phyloP scores from a whole-genome alignment of 2,797 vertebrate species.

The Vireo griseus region DNA sequence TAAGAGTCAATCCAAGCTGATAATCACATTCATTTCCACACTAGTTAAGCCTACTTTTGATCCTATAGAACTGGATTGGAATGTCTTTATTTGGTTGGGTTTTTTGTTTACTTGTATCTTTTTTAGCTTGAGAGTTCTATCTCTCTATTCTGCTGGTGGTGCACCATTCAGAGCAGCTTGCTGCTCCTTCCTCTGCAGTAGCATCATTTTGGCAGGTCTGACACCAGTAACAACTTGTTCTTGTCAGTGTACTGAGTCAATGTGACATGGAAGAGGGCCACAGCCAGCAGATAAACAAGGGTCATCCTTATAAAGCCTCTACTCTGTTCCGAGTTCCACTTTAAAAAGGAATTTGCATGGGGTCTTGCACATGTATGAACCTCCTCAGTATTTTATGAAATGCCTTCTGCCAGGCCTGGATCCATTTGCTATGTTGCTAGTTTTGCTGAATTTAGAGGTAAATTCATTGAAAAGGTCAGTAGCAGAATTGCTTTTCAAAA shows the following conservation, averaged over 20 bases:
- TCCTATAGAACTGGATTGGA: neutral
- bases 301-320: neutral
- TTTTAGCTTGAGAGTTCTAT: neutral
- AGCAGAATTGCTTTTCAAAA: constrained; percentile 8
- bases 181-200: constrained; percentile 1
- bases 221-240: constrained; percentile 51
- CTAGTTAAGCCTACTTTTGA: neutral
- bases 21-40: neutral
- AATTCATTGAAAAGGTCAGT: constrained; percentile 21
- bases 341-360: neutral
- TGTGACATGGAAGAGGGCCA: constrained; percentile 29
- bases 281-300: neutral
- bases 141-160: constrained; percentile 30
- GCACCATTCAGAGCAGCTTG: neutral
- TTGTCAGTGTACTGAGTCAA: constrained; percentile 22
- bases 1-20: neutral
- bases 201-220: constrained; percentile 29
- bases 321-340: neutral
- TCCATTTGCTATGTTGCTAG: neutral
- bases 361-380: neutral
- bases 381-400: neutral
- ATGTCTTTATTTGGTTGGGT: neutral
- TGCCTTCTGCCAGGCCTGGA: neutral
- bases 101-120: neutral
- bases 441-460: constrained; percentile 17